Conservation (phyloP, 2,113 vertebrate species). For the Hyperopisus bebe region DNA sequence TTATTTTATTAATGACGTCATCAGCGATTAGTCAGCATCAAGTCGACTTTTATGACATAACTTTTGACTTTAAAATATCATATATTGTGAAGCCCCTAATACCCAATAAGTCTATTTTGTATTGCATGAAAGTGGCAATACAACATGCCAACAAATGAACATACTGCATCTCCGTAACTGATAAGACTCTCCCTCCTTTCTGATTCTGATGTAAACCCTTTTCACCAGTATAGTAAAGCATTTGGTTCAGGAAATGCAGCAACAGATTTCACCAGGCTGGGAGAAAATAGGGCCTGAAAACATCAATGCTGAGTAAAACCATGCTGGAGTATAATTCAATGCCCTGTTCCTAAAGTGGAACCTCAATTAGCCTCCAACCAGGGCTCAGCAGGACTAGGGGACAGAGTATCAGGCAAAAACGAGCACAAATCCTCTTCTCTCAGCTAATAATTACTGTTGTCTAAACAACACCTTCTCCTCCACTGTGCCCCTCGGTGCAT, state of each 20-base stretch:
- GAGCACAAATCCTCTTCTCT: neutral
- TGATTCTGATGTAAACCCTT: neutral
- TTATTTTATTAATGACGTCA: neutral
- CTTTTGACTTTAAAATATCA: neutral
- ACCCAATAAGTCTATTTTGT: neutral
- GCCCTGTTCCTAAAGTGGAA: neutral
- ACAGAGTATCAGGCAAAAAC: neutral
- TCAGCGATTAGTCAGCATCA: neutral
- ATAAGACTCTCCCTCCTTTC: neutral
- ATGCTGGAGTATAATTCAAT: slow-evolving; percentile 11
- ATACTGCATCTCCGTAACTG: neutral
- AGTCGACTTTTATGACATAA: neutral
- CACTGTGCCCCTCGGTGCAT: neutral
- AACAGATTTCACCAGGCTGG: neutral
- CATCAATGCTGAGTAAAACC: slow-evolving; percentile 14
- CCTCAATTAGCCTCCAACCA: slow-evolving; percentile 11
- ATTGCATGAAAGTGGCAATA: neutral
- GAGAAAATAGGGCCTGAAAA: slow-evolving; percentile 4
- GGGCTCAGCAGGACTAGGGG: slow-evolving; percentile 3
- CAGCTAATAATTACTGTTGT: slow-evolving; percentile 1
- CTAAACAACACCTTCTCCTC: neutral
- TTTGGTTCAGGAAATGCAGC: neutral
- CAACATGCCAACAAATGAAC: neutral
- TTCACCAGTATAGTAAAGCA: neutral
- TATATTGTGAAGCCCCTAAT: neutral